Evolutionary conservation across 2,113 vertebrate species (phyloP).

Genomic region (Varanus salvator): DNA sequence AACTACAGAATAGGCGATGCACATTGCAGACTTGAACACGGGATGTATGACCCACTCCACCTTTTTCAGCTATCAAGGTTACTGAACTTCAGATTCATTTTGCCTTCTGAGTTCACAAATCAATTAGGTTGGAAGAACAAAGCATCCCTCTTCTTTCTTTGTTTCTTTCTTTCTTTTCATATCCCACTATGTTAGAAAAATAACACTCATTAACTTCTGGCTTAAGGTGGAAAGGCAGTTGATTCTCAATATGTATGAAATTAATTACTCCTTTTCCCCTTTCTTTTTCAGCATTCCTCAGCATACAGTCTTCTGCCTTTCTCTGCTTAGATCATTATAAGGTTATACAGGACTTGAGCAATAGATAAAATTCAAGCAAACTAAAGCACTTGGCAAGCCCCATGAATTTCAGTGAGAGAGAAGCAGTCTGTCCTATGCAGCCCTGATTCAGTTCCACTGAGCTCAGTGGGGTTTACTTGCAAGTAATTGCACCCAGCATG

Average conservation of each 20-base stretch:
- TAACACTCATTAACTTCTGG: constrained; percentile 73
- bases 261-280: constrained; percentile 51
- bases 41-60: constrained; percentile 47
- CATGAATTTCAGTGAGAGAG: background rate
- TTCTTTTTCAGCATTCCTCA: background rate
- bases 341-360: background rate
- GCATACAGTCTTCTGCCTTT: background rate
- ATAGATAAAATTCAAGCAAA: background rate
- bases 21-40: background rate
- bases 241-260: constrained; percentile 68
- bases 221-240: constrained; percentile 70
- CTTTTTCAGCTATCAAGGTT: constrained; percentile 69
- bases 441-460: no score
- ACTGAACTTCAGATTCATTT: constrained; percentile 66
- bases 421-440: background rate
- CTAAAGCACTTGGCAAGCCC: background rate
- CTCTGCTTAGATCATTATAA: constrained; percentile 34
- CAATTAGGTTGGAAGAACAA: constrained; percentile 72
- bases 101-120: constrained; percentile 69
- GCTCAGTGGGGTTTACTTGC: background rate
- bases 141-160: background rate
- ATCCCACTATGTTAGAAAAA: constrained; percentile 38
- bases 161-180: constrained; percentile 38
- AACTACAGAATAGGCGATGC: no score
- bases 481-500: background rate